Percentiles rank a stretch among this genome's conserved stretches.
Conservation (phyloP, 2,113 vertebrate species). For the Hippocampus zosterae region DNA sequence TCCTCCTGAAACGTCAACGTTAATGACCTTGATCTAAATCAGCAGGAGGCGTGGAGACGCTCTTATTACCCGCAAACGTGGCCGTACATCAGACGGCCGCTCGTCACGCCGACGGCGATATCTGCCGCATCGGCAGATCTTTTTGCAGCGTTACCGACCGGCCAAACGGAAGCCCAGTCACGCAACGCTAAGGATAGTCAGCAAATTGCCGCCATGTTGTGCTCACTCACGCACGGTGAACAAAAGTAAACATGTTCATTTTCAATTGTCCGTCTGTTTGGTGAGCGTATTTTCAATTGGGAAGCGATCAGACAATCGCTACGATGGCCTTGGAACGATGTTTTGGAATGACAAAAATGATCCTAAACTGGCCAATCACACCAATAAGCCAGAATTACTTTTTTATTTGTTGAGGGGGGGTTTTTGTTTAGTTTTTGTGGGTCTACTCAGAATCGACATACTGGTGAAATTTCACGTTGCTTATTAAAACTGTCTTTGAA, state of each 20-base stretch:
- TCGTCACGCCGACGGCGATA: slow-evolving; percentile 15
- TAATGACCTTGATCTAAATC: slow-evolving; percentile 76
- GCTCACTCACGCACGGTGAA: no score
- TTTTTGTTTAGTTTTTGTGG: no score
- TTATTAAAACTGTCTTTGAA: no score
- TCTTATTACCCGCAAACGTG: slow-evolving; percentile 49
- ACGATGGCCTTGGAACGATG: background rate
- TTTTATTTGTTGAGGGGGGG: no score
- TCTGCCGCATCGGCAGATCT: slow-evolving; percentile 1
- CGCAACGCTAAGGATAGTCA: background rate
- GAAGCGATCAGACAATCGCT: background rate
- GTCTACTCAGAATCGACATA: no score
- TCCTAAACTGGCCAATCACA: no score
- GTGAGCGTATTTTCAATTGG: background rate
- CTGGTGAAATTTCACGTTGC: no score
- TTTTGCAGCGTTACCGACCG: background rate
- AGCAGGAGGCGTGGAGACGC: slow-evolving; percentile 54
- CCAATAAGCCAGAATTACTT: no score
- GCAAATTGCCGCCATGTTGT: background rate
- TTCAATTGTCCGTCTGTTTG: no score
- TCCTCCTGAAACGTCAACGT: slow-evolving; percentile 45
- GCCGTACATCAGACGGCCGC: slow-evolving; percentile 59
- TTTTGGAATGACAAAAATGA: background rate
- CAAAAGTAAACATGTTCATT: no score
- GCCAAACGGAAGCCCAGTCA: background rate